Evolutionary conservation across 2,888 invertebrate species (phyloP), one percentile per base, ranked within the genome.

Genomic region (Ophion costatus): DNA sequence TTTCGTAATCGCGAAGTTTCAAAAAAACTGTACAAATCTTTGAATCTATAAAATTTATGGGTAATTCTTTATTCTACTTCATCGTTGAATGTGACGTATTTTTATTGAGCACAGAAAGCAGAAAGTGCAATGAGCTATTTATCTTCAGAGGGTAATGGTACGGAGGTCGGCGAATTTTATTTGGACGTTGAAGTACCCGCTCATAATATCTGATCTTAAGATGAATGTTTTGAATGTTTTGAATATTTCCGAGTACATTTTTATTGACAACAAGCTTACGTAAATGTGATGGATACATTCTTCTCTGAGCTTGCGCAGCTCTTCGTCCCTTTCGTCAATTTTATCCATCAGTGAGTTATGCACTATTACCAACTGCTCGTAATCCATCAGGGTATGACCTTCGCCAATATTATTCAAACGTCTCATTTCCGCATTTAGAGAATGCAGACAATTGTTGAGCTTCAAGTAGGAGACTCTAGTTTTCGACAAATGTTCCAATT

Each of bases 301-400:
- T 0, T 84, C 63, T 14, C 66, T 59, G 14, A 88, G 61, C 63
- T 82, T 88, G 9, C 24, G 45, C 29, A 88, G 80, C 33, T 86
- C 81, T 14, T 88, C 86, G 17, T 67, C 71, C 33, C 87, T 88
- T 38, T 90, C 88, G 29, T 89, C 88, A 20, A 88, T 45, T 61
- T 88, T 89, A 33, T 89, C 89, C 9, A 66, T 67, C 17, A 78
- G 71, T 17, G 80, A 70, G 7, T 79, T 57, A 17, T 87, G 86
- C 17, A 71, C 79, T 20, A 81, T 86, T 24, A 66, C 5, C 69
- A 90, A 70, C 71, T 84, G 76, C 45, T 89, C 89, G 42, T 90
- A 90, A 61, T 89, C 87, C 59, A 87, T 81, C 20, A 89, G 80
- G 2, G 88, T 87, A 51, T 71, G 86, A 11, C 87, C 87, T 2